Conservation (phyloP, 2,113 vertebrate species). For the Aspiorhynchus laticeps region DNA sequence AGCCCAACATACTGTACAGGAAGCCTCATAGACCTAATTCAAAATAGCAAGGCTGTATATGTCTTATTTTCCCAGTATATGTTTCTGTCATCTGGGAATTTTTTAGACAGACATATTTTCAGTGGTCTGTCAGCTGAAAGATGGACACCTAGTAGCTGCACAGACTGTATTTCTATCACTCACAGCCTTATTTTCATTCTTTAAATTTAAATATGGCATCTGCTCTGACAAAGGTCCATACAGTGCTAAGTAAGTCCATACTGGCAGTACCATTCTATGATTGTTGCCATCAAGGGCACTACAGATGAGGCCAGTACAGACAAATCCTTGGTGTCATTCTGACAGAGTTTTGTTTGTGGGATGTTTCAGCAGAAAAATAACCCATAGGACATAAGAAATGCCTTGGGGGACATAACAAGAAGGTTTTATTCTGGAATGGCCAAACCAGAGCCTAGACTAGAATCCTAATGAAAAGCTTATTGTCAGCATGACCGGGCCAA, state of each 20-base stretch:
- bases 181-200: background rate
- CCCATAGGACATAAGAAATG: background rate
- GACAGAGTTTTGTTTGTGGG: background rate
- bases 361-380: background rate
- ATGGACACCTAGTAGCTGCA: background rate
- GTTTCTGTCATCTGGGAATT: background rate
- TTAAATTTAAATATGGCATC: background rate
- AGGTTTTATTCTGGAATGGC: background rate
- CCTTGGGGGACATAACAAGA: background rate
- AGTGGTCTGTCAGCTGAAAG: background rate
- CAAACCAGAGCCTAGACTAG: background rate
- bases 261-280: background rate
- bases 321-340: background rate
- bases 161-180: background rate
- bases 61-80: background rate
- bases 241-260: background rate
- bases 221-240: background rate
- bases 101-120: background rate
- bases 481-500: background rate
- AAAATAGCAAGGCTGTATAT: background rate
- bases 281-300: background rate
- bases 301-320: background rate
- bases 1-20: background rate
- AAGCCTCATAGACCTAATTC: background rate
- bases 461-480: background rate